phyloP scores from a whole-genome alignment of 2,888 invertebrate species.

The Zhuqinia jingwanae region DNA sequence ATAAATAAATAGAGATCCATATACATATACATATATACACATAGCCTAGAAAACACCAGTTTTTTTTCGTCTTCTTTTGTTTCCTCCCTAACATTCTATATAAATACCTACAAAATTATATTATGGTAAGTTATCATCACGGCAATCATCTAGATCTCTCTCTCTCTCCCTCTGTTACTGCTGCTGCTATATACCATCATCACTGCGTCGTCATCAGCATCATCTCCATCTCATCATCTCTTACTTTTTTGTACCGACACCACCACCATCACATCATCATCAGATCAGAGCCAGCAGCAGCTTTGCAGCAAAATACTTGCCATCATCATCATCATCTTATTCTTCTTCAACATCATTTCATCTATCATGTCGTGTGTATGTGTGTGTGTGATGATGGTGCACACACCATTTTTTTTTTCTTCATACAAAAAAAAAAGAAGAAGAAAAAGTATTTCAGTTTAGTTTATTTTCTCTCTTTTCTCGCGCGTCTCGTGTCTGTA shows the following conservation, averaged over 20 bases:
- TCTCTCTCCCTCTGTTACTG: too few species aligned
- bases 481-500: constrained; percentile 14
- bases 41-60: not conserved
- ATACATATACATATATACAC: too few species aligned
- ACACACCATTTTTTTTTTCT: too few species aligned
- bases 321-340: constrained; percentile 12
- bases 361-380: not conserved
- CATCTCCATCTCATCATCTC: too few species aligned
- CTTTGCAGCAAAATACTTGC: too few species aligned
- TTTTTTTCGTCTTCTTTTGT: not conserved
- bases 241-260: not conserved
- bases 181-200: too few species aligned
- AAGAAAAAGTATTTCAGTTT: constrained; percentile 12
- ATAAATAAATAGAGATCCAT: constrained; percentile 30
- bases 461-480: constrained; percentile 37
- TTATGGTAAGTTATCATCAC: constrained; percentile 47
- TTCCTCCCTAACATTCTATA: not conserved
- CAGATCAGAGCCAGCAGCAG: too few species aligned
- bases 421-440: not conserved
- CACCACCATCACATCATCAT: not conserved
- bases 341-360: constrained; percentile 15
- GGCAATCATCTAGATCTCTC: not conserved
- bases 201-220: too few species aligned
- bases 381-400: too few species aligned
- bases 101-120: too few species aligned